phyloP scores from a whole-genome alignment of 2,888 invertebrate species.

The Anaspis maculata region DNA sequence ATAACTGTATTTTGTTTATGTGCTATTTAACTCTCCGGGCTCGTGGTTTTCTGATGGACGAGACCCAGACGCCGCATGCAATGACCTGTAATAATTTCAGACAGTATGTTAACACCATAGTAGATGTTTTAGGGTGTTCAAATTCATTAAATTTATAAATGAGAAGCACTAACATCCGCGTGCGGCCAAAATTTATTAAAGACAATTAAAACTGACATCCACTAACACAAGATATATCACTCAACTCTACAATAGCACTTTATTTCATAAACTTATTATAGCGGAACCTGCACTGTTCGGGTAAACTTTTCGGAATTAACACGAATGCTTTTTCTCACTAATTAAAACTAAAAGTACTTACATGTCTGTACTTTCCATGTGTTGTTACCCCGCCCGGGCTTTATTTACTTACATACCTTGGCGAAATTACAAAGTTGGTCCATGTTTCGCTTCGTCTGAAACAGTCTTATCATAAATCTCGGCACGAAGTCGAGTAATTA shows the following conservation, averaged over 20 bases:
- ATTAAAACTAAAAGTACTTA: constrained; percentile 13
- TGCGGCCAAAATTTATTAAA: constrained; percentile 23
- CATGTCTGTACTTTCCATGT: too few relatives aligned
- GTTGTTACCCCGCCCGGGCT: too few relatives aligned
- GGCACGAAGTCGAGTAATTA: too few relatives aligned
- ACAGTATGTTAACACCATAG: constrained; percentile 6
- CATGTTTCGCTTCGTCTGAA: too few relatives aligned
- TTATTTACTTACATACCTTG: too few relatives aligned
- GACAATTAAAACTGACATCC: constrained; percentile 24
- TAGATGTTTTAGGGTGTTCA: constrained; percentile 10
- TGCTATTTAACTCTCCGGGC: too few relatives aligned
- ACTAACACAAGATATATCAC: constrained; percentile 23
- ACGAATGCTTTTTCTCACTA: constrained; percentile 11
- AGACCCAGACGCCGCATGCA: background rate
- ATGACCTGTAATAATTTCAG: constrained; percentile 4
- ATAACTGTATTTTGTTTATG: too few relatives aligned
- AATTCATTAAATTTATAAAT: constrained; percentile 22
- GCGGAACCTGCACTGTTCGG: constrained; percentile 4
- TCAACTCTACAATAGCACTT: constrained; percentile 19
- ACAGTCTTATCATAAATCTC: too few relatives aligned
- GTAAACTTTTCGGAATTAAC: constrained; percentile 10
- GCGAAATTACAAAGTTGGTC: too few relatives aligned
- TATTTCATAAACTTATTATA: constrained; percentile 19
- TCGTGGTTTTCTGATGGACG: background rate
- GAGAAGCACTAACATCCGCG: constrained; percentile 19